Percentiles rank a stretch among this genome's conserved stretches.
Evolutionary conservation across 2,888 invertebrate species (phyloP).

Genomic region (Eledone cirrhosa): DNA sequence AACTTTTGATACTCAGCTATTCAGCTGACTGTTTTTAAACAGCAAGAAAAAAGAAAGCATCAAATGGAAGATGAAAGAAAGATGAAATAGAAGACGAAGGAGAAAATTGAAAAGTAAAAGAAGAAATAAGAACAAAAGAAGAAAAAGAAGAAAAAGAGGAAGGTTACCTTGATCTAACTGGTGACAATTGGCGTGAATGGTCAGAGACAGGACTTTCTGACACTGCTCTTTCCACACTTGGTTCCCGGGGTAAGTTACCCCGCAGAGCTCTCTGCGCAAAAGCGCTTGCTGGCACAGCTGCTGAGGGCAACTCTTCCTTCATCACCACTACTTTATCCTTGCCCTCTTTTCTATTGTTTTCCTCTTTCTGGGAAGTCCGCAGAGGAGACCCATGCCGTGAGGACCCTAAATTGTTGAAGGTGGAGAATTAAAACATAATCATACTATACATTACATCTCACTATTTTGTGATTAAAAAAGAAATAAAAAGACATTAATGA

Average conservation of each 20-base stretch:
- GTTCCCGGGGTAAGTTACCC: conserved; percentile 29
- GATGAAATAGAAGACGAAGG: too few relatives aligned
- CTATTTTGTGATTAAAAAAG: too few relatives aligned
- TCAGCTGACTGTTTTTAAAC: too few relatives aligned
- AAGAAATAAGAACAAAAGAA: too few relatives aligned
- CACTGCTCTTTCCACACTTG: conserved; percentile 35
- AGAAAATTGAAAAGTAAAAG: too few relatives aligned
- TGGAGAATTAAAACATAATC: too few relatives aligned
- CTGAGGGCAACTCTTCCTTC: conserved; percentile 37
- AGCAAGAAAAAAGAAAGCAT: too few relatives aligned
- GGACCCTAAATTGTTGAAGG: conserved; percentile 36
- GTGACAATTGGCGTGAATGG: conserved; percentile 46
- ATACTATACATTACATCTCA: too few relatives aligned
- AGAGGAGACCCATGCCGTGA: conserved; percentile 45
- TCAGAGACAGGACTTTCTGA: conserved; percentile 34
- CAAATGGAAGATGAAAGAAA: too few relatives aligned
- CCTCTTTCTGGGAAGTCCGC: conserved; percentile 11
- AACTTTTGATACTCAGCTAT: too few relatives aligned
- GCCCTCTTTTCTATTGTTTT: not conserved
- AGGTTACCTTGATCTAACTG: conserved; percentile 45
- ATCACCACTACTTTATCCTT: not conserved
- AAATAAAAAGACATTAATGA: too few relatives aligned
- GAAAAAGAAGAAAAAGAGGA: not conserved
- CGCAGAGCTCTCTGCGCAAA: conserved; percentile 34
- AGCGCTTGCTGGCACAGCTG: conserved; percentile 38